Evolutionary conservation across 2,888 invertebrate genomes (phyloP), one percentile per base, ranked within the genome.

Genomic region (Sabatieria punctata): DNA sequence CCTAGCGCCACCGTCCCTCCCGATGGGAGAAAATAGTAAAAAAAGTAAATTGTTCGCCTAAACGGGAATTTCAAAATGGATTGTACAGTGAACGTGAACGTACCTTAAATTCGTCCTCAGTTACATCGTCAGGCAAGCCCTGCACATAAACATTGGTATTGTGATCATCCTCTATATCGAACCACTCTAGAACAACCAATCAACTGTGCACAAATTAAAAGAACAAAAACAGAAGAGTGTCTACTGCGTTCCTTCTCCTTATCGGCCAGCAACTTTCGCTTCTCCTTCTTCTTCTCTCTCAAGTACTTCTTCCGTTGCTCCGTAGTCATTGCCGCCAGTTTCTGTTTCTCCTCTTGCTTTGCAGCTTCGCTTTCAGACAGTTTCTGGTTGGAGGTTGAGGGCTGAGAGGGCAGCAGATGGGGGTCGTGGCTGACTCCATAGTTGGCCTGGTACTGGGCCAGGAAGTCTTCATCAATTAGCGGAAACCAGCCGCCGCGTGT

Each of bases 131-230:
- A 0, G 97, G 95, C 54, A 97, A 73, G 63, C 86, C 85, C 23
- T 82, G 80, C 2, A 97, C 88, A 71, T 99, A 99, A 0, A 97
- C 88, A 67, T 88, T 89, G 2, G 88, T 89, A 64, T 88, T 93
- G 59, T 80, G 78, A 23, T 78, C 76, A 48, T 86, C 81, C 51
- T 85, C 78, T 26, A 85, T 71, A 52, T 97, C 82, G 70, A 97
- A 93, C 97, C 97, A 99, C 49, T 79, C 80, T 65, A 53, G n/a
- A 54, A 49, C 8, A 27, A 41, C n/a, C 25, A 13, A 26, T 19
- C 6, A n/a, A 6, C 18, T 15, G 27, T 8, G 27, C 41, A 15
- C 13, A 41, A 15, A 15, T 6, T 6, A 19, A 13, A 19, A 15
- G n/a, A 6, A 19, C 11, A 37, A 37, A 37, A 6, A 8, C 37